These are phyloP conservation scores for Pachycephus smyrnensis DNA, from an alignment of 2,888 invertebrate species.

Conservation along the genomic window DNA sequence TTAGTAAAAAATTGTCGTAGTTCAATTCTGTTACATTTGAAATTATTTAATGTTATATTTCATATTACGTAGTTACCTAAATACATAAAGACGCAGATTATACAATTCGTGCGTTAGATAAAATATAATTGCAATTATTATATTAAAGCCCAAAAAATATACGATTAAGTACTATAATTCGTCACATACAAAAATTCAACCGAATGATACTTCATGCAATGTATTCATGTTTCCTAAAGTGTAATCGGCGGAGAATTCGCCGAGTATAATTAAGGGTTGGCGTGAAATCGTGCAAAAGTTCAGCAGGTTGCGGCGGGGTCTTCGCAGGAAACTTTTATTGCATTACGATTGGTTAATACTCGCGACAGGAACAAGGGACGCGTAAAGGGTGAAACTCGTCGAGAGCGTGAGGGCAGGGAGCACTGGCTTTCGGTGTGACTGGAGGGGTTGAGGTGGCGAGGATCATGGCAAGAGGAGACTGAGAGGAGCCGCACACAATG, in stretches of 20 bases:
- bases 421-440: neutral
- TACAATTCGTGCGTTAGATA: no score
- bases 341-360: neutral
- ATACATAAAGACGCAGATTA: no score
- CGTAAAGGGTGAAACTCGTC: neutral
- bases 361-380: neutral
- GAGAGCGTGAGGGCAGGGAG: constrained; percentile 1
- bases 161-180: no score
- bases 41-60: no score
- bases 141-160: no score
- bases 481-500: neutral
- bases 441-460: neutral
- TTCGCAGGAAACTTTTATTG: neutral
- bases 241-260: neutral
- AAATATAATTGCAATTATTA: no score
- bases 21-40: no score
- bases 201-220: neutral
- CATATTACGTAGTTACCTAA: no score
- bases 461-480: neutral
- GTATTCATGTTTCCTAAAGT: neutral
- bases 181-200: no score
- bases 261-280: neutral
- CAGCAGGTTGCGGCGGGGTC: neutral
- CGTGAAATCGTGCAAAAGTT: neutral
- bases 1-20: no score